These are phyloP conservation scores for Netelia melanura DNA, from an alignment of 2,888 invertebrate species.

Conservation along the genomic window DNA sequence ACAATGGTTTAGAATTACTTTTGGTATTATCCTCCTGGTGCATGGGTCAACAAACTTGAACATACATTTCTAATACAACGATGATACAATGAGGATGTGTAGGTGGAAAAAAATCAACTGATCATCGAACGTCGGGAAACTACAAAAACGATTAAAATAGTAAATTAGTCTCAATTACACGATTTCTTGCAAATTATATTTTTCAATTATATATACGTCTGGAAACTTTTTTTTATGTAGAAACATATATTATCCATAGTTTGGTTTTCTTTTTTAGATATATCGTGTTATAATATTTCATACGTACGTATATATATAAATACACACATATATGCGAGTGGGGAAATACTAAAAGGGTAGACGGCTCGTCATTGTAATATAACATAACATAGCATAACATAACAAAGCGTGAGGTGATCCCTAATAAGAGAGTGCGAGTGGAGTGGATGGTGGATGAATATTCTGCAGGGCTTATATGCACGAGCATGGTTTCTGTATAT, in stretches of 20 bases:
- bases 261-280: not conserved
- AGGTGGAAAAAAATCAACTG: not conserved
- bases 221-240: too few species aligned
- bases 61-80: not conserved
- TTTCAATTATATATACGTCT: too few species aligned
- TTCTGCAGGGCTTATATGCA: constrained; percentile 72
- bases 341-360: constrained; percentile 29
- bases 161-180: too few species aligned
- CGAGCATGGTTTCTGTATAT: constrained; percentile 62
- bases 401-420: constrained; percentile 59
- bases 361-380: constrained; percentile 65
- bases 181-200: too few species aligned
- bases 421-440: constrained; percentile 1
- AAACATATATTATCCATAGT: not conserved
- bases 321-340: not conserved
- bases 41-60: not conserved
- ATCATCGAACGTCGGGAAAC: too few species aligned
- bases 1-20: constrained; percentile 2
- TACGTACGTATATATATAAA: constrained; percentile 1
- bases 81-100: constrained; percentile 7
- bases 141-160: too few species aligned
- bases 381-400: constrained; percentile 68
- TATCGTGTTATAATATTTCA: not conserved
- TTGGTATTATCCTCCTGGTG: not conserved
- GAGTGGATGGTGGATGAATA: constrained; percentile 57